These are phyloP conservation scores for Eolophus roseicapilla DNA, from an alignment of 2,113 vertebrate species.

Conservation along the genomic window DNA sequence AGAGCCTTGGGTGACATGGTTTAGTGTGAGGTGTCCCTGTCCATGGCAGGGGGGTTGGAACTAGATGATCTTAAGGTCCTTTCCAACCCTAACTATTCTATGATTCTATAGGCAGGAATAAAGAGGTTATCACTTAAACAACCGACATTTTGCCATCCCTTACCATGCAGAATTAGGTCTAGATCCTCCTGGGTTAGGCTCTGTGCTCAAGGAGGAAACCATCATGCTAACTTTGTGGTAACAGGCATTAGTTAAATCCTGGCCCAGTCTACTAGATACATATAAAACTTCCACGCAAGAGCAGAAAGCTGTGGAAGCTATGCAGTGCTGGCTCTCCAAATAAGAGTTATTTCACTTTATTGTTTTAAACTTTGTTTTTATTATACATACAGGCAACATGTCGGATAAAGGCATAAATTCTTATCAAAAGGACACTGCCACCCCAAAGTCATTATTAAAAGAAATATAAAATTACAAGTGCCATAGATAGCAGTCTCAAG, in stretches of 20 bases:
- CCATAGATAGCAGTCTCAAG: not conserved
- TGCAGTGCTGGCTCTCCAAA: not conserved
- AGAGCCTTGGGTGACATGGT: no score
- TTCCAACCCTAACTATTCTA: no score
- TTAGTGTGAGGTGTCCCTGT: no score
- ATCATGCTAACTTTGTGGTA: not conserved
- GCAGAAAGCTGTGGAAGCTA: not conserved
- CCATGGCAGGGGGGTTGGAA: no score
- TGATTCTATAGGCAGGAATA: not conserved
- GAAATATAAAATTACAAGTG: not conserved
- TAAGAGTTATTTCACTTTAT: not conserved
- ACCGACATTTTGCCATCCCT: not conserved
- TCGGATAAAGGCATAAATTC: not conserved
- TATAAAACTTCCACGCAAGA: not conserved
- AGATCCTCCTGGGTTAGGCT: not conserved
- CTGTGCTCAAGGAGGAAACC: not conserved
- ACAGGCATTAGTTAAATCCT: not conserved
- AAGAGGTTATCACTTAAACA: not conserved
- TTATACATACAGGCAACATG: not conserved
- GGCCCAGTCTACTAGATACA: not conserved
- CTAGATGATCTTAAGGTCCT: no score
- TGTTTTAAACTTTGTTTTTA: not conserved
- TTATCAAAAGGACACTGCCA: not conserved
- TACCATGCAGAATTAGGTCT: not conserved
- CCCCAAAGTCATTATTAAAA: not conserved